phyloP scores from a whole-genome alignment of 2,888 invertebrate genomes.

The Bedellia somnulentella region DNA sequence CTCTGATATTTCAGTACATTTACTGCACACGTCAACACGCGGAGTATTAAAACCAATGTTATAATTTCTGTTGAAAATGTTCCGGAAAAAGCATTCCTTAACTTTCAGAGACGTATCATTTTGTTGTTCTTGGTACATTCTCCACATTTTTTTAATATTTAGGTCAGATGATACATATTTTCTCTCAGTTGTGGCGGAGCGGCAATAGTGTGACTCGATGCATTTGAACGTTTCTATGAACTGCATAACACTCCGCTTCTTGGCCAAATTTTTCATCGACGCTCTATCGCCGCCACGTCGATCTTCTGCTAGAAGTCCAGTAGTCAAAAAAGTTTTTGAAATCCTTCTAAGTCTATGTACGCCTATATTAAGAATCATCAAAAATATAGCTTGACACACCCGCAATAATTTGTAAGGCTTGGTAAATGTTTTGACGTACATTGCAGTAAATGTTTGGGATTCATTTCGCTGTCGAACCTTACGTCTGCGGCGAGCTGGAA shows the following conservation, averaged over 20 bases:
- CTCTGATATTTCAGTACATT: background rate
- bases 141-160: slow-evolving; percentile 1
- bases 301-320: slow-evolving; percentile 11
- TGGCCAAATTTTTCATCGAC: slow-evolving; percentile 7
- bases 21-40: slow-evolving; percentile 1
- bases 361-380: slow-evolving; percentile 10
- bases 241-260: slow-evolving; percentile 8
- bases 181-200: slow-evolving; percentile 10
- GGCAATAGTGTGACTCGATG: slow-evolving; percentile 12
- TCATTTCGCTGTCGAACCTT: slow-evolving; percentile 7
- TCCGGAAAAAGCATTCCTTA: slow-evolving; percentile 6
- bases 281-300: slow-evolving; percentile 11
- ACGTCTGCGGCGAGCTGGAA: slow-evolving; percentile 8
- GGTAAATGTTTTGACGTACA: slow-evolving; percentile 7
- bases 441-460: slow-evolving; percentile 2
- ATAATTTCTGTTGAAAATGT: slow-evolving; percentile 5
- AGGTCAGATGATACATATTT: slow-evolving; percentile 10
- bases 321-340: slow-evolving; percentile 11
- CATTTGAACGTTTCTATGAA: slow-evolving; percentile 13
- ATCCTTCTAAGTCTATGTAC: slow-evolving; percentile 11
- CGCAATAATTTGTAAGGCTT: slow-evolving; percentile 11
- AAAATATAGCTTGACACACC: slow-evolving; percentile 12
- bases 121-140: slow-evolving; percentile 1
- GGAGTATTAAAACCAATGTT: slow-evolving; percentile 6
- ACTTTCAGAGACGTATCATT: slow-evolving; percentile 5